Evolutionary conservation across 2,797 vertebrate genomes (phyloP).

Genomic region (Lithobates pipiens): DNA sequence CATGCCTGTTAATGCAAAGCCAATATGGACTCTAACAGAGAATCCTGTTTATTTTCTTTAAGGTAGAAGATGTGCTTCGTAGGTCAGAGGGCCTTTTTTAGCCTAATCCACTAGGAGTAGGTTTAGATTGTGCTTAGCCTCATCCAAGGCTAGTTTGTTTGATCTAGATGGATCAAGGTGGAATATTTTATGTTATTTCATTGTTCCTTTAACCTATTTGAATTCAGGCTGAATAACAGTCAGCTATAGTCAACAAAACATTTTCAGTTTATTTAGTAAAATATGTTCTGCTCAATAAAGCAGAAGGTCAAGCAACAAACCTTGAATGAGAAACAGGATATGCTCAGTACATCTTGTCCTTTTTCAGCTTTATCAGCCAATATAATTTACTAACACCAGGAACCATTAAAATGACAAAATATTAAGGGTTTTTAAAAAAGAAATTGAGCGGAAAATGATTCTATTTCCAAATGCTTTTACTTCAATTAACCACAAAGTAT

Average conservation of each 20-base stretch:
- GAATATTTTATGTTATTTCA: neutral
- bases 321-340: neutral
- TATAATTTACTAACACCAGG: neutral
- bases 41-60: too few species aligned
- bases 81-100: too few species aligned
- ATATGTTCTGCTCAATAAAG: slow-evolving; percentile 3
- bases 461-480: neutral
- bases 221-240: neutral
- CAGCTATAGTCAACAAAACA: neutral
- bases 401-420: neutral
- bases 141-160: too few species aligned
- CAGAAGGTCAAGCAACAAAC: slow-evolving; percentile 4
- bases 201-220: neutral
- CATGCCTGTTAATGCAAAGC: too few species aligned
- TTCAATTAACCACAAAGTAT: neutral
- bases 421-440: neutral
- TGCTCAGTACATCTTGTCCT: neutral
- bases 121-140: too few species aligned
- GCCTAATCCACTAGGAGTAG: too few species aligned
- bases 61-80: too few species aligned
- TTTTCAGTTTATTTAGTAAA: slow-evolving; percentile 19
- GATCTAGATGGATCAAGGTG: too few species aligned
- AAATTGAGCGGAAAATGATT: neutral
- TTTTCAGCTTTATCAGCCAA: neutral
- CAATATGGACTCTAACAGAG: too few species aligned